Evolutionary conservation across 2,797 vertebrate genomes (phyloP), one percentile per base, ranked within the genome.

Genomic region (Lepilemur ruficaudatus): DNA sequence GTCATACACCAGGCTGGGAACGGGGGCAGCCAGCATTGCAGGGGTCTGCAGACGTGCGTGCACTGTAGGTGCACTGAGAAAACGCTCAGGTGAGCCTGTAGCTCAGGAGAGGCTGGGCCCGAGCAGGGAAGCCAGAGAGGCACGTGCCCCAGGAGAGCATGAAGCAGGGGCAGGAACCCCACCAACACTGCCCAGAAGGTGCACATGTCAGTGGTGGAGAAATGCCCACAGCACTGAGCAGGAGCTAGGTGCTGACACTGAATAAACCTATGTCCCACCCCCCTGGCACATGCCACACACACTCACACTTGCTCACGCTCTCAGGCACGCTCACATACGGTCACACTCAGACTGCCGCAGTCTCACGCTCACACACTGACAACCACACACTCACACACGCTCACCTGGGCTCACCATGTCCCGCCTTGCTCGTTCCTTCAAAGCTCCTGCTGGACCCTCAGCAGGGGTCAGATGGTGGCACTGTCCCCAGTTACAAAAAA

Each of bases 311-410:
- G 4, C 22, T 22, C 18, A 73, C 59, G 28, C 8, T 14, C 50
- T 5, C 63, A 18, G 2, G 22, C 65, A 38, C 20, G 17, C 25
- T 20, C 25, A 69, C 17, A 41, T 43, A 30, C 25, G 13, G 8
- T 38, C 46, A 50, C 73, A n/a, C 18, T 4, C 10, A 12, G 32
- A 25, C 20, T 61, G 25, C 28, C 5, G n/a, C 32, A 82, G 9
- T 57, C 30, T 5, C 46, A 46, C 10, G 75, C 43, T 5, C 14
- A 17, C 67, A 48, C 9, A 0, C 32, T 8, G 30, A 11, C 55
- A 12, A 14, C 14, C 14, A 1, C 5, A 0, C 4, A 3, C 11
- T 7, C 30, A 0, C 1, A 61, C 20, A 55, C 14, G n/a, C 23
- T 12, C 22, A 38, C 35, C 67, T 41, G 20, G 22, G 20, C 61